Base-by-base conservation (phyloP, 2,888 invertebrate species). In the Phortica magna region DNA sequence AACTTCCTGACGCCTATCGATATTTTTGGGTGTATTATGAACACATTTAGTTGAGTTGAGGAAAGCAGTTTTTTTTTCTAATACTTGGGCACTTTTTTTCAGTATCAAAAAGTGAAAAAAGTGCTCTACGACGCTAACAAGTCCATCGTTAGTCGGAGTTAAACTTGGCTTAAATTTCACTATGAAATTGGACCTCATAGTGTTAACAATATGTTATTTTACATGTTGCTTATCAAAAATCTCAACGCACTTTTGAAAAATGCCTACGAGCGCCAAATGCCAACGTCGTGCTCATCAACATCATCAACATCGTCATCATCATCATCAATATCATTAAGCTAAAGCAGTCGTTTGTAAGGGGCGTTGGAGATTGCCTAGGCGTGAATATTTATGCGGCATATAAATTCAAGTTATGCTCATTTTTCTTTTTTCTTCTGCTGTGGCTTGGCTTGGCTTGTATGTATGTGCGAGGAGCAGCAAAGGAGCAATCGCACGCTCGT, bases 351-450 rank as follows among this genome's bases (percentile, higher is more conserved):
- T 48, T 14, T 9, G 48, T 48, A 14, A 48, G 48, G 48, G 14
- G 48, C 9, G 48, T 12, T 48, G 48, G 48, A 31, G 31, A 31
- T 31, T 31, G 10, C 9, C 55, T 9, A 55, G 55, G 17, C 17
- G 59, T 48, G 4, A 43, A 19, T 68, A 9, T 67, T 39, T 68
- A 68, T 68, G 53, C 53, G 0, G 48, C 53, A 14, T 22, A 68
- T 74, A 57, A 67, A 74, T 57, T 74, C n/a, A 53, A 53, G 65
- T 74, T 67, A 55, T 55, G 43, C 48, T 74, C 31, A 31, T 17
- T 48, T 48, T 57, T 73, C 53, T 73, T 10, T 53, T 22, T 53
- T 6, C 53, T 53, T 71, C 4, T 9, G 22, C n/a, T 53, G n/a
- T 53, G 9, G 31, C 31, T 31, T 31, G 1, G 31, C 31, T 31